These are phyloP conservation scores for Ispidina picta DNA, from an alignment of 2,797 vertebrate genomes.

Conservation along the genomic window DNA sequence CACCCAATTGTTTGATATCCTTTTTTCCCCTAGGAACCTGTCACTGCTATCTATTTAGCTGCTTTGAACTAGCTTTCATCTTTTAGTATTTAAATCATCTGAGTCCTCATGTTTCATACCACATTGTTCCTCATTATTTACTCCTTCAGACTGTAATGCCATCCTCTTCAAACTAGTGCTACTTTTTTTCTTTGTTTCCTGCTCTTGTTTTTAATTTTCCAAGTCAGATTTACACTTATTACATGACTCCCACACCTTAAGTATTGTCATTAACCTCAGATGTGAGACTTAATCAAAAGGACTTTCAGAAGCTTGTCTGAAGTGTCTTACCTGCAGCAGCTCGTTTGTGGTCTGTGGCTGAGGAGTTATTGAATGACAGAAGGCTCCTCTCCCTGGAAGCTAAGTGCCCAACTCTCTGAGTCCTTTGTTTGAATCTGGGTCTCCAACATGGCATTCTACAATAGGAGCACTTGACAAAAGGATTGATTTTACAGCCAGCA, in stretches of 20 bases:
- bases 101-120: constrained; percentile 36
- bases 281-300: constrained; percentile 49
- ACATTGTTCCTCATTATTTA: constrained; percentile 73
- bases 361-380: background rate
- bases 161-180: constrained; percentile 64
- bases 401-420: constrained; percentile 35
- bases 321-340: background rate
- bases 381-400: constrained; percentile 48
- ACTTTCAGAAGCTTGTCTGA: constrained; percentile 42
- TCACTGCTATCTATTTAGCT: constrained; percentile 68
- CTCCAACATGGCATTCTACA: constrained; percentile 64
- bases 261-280: constrained; percentile 59
- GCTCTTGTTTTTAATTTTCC: constrained; percentile 75
- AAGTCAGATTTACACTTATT: constrained; percentile 60
- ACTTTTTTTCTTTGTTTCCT: constrained; percentile 51
- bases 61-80: constrained; percentile 79
- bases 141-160: constrained; percentile 56
- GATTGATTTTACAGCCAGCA: constrained; percentile 57
- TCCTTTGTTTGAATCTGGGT: constrained; percentile 61
- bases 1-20: constrained; percentile 71
- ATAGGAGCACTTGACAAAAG: constrained; percentile 61
- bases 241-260: constrained; percentile 66
- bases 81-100: constrained; percentile 72
- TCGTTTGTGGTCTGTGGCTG: background rate
- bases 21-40: constrained; percentile 64